phyloP scores from a whole-genome alignment of 2,888 invertebrate genomes.

The Chymomyza procnemis region DNA sequence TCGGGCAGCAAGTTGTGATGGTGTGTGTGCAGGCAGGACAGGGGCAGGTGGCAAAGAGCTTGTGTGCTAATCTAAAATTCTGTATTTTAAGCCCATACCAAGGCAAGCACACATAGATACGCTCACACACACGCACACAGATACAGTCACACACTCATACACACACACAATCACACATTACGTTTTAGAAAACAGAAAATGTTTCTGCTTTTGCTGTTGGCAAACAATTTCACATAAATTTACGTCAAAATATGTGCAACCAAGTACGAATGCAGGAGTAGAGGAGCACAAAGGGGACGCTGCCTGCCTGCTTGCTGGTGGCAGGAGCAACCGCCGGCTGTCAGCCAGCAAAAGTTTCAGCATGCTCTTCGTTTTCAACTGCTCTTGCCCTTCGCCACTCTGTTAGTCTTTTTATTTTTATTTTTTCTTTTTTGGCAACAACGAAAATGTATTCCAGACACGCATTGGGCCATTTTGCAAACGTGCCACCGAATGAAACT shows the following conservation, averaged over 20 bases:
- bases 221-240: constrained; percentile 66
- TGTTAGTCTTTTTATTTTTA: constrained; percentile 27
- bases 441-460: constrained; percentile 76
- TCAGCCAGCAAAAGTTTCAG: constrained; percentile 24
- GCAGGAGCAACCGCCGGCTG: constrained; percentile 2
- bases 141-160: constrained; percentile 7
- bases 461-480: constrained; percentile 77
- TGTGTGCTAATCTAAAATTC: constrained; percentile 49
- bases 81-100: constrained; percentile 32
- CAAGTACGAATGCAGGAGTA: constrained; percentile 47
- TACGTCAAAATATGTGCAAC: constrained; percentile 44
- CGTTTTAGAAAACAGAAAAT: constrained; percentile 63
- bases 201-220: constrained; percentile 38
- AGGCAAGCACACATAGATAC: neutral
- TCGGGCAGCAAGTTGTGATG: neutral
- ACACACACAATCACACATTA: too few relatives aligned
- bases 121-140: neutral
- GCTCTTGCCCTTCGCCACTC: constrained; percentile 40
- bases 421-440: constrained; percentile 55
- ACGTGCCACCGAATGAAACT: constrained; percentile 75
- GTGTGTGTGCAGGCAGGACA: constrained; percentile 1
- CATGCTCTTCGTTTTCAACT: constrained; percentile 22
- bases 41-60: constrained; percentile 14
- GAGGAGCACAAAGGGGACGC: neutral
- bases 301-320: neutral